Percentiles rank a stretch among this genome's conserved stretches.
Conservation (phyloP, 1,140 invertebrate species). For the Leptonema lineaticorne region DNA sequence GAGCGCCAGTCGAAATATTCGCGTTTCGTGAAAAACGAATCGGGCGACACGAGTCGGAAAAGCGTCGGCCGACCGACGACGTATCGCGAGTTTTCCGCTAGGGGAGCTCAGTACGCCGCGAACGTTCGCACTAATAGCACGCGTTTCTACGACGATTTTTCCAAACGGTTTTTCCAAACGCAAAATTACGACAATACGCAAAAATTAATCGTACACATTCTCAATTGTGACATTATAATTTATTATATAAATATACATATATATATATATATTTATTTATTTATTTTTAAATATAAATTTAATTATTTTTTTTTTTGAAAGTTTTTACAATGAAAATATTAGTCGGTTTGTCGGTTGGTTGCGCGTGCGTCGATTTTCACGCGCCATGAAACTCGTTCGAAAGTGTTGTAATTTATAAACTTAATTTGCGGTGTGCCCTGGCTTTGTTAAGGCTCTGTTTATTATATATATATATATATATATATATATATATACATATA, state of each 20-base stretch:
- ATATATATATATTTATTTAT: background rate
- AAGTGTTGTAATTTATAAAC: too few relatives aligned
- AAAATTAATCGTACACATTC: background rate
- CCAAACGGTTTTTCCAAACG: background rate
- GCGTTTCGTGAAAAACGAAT: background rate
- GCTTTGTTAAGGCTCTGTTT: too few relatives aligned
- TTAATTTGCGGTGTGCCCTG: too few relatives aligned
- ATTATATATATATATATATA: too few relatives aligned
- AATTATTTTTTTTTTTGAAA: too few relatives aligned
- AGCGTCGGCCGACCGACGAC: background rate
- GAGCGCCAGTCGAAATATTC: too few relatives aligned
- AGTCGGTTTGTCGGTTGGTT: too few relatives aligned
- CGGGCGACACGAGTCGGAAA: background rate
- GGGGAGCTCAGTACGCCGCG: conserved; percentile 8
- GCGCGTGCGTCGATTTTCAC: too few relatives aligned
- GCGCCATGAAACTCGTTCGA: too few relatives aligned
- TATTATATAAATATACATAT: background rate
- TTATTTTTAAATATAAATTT: conserved; percentile 9
- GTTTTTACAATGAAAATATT: too few relatives aligned
- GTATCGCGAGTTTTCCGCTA: conserved; percentile 1
- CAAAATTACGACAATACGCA: background rate
- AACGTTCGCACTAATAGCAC: background rate
- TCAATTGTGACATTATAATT: background rate
- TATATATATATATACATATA: too few relatives aligned
- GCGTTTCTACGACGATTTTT: conserved; percentile 1